Conservation (phyloP, 2,113 vertebrate species). For the Sapayoa aenigma region DNA sequence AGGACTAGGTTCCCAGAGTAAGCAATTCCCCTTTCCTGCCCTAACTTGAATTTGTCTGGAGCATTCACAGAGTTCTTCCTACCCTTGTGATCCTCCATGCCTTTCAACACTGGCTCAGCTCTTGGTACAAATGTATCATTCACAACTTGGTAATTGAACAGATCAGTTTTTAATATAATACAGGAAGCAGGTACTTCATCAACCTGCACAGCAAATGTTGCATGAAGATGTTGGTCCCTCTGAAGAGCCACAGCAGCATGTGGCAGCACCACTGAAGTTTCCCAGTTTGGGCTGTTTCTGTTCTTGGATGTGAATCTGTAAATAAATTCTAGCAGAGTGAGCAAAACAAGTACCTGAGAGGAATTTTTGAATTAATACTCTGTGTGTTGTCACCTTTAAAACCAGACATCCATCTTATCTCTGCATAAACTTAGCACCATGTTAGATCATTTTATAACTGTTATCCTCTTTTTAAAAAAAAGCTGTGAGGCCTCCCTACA, state of each 20-base stretch:
- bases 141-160: background rate
- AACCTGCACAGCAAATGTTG: background rate
- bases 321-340: slow-evolving; percentile 43
- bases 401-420: background rate
- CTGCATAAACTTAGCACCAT: background rate
- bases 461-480: background rate
- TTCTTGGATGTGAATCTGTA: slow-evolving; percentile 24
- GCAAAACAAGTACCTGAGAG: background rate
- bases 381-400: background rate
- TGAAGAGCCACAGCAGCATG: background rate
- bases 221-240: background rate
- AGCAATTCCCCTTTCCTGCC: background rate
- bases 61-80: background rate
- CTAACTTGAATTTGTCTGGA: background rate
- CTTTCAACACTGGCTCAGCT: background rate
- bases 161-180: background rate
- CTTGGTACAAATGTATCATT: background rate
- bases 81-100: background rate
- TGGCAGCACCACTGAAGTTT: slow-evolving; percentile 18
- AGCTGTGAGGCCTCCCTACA: background rate
- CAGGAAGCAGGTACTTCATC: background rate
- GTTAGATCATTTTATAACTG: background rate
- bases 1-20: background rate
- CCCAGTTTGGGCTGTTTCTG: background rate
- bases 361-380: background rate